These are phyloP conservation scores for Tiliqua scincoides DNA, from an alignment of 2,113 vertebrate genomes.

Conservation along the genomic window DNA sequence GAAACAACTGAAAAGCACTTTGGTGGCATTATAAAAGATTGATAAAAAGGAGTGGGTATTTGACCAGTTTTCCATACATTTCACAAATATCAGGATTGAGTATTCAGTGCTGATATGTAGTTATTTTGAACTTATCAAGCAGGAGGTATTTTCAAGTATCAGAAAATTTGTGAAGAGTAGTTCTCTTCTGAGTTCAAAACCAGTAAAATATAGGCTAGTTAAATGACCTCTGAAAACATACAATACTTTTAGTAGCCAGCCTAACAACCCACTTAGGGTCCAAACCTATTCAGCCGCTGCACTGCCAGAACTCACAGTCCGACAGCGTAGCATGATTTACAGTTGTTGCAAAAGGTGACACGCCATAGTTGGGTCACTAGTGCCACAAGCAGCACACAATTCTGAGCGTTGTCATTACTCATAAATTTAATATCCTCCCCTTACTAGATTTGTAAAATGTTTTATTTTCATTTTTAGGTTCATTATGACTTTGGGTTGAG, in stretches of 20 bases:
- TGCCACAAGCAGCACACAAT: no score
- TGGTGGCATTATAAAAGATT: no score
- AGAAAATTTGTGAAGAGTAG: neutral
- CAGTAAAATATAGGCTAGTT: neutral
- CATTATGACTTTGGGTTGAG: conserved; percentile 84
- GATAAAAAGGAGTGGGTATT: neutral
- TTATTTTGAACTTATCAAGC: neutral
- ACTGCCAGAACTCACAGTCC: no score
- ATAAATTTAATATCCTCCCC: neutral
- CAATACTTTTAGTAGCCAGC: neutral
- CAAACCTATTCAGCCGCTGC: no score
- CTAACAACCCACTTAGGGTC: neutral
- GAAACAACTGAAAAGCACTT: no score
- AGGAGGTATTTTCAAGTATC: neutral
- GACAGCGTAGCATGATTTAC: no score
- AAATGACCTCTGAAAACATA: neutral
- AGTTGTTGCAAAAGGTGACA: no score
- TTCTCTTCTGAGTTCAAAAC: neutral
- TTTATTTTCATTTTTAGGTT: conserved; percentile 66
- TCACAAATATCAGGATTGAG: neutral
- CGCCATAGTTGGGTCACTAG: no score
- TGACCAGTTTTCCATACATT: neutral
- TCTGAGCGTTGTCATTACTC: neutral
- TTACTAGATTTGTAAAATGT: neutral
- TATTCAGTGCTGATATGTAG: neutral